Conservation (phyloP, 2,888 invertebrate genomes). For the Drosophila phalerata region DNA sequence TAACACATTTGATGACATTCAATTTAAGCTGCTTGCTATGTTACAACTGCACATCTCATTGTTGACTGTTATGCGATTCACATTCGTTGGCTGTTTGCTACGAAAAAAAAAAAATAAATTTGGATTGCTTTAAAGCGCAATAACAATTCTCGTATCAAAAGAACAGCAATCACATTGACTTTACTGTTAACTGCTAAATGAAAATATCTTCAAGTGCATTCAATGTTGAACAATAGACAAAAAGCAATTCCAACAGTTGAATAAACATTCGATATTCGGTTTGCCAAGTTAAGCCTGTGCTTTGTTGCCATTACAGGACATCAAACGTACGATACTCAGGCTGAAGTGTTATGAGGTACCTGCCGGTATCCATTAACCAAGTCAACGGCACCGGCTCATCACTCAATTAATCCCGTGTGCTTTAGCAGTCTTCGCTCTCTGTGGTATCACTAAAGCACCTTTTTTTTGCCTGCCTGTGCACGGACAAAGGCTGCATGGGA, state of each 20-base stretch:
- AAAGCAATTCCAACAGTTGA: conserved; percentile 32
- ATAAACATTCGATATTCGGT: conserved; percentile 38
- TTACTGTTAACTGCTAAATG: conserved; percentile 13
- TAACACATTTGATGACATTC: background rate
- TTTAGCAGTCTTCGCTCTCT: conserved; percentile 2
- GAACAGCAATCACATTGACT: conserved; percentile 15
- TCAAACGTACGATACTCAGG: conserved; percentile 35
- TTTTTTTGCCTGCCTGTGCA: background rate
- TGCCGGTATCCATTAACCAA: conserved; percentile 52
- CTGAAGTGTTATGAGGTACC: conserved; percentile 55
- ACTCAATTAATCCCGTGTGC: conserved; percentile 56
- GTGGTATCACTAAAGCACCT: conserved; percentile 13
- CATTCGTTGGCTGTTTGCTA: background rate
- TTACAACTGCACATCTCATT: background rate
- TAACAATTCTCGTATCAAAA: conserved; percentile 27
- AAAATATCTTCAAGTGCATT: conserved; percentile 11
- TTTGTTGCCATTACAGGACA: conserved; percentile 32
- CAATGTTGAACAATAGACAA: conserved; percentile 9
- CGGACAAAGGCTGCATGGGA: conserved; percentile 19
- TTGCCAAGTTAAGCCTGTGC: conserved; percentile 10
- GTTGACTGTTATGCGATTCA: conserved; percentile 4
- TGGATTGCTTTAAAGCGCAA: conserved; percentile 29
- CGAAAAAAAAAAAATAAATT: conserved; percentile 2
- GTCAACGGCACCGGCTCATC: conserved; percentile 46
- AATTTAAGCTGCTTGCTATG: conserved; percentile 1